Base-by-base conservation (phyloP, 2,797 vertebrate genomes). In the Agapornis canus region DNA sequence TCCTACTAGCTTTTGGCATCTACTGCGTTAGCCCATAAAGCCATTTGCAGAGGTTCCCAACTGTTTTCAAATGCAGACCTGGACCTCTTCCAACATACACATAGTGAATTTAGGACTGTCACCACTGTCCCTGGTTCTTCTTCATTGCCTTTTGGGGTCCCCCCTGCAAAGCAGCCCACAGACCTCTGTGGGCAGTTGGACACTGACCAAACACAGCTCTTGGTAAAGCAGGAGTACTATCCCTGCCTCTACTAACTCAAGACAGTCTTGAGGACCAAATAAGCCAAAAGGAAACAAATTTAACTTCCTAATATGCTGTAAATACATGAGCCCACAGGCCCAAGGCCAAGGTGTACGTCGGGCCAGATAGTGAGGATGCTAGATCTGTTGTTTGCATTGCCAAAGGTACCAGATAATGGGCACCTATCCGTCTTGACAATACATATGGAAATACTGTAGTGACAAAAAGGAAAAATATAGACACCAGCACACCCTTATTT, bases 301-400 rank as follows among this genome's bases (percentile, higher is more conserved):
- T 9, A 12, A 13, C 25, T 54, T 29, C 82, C 60, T 11, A 19
- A 25, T 9, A 4, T 2, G 0, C 26, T 27, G 88, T 12, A n/a
- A 69, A 56, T 3, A 22, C 79, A 39, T 4, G 10, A 90, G 7
- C 10, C 49, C 54, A 10, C 10, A 5, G 0, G 42, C 71, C 49
- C 8, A 29, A 37, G 54, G 39, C 25, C 11, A 14, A 32, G 57
- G 31, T 17, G 26, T 1, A 31, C 2, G 13, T 3, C 56, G 25
- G 82, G 47, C 11, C 15, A 31, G 70, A 7, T 4, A 2, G 63
- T 7, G 51, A 57, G 22, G 26, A 42, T 2, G 16, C 3, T 69
- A 0, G 2, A 70, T 3, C 20, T 13, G 42, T 10, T 3, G 5
- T 1, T 23, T 1, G 11, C 18, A 5, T 47, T 3, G 1, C 61